A percentile compares a stretch with the other conserved stretches of the same genome.
Evolutionary conservation across 2,888 invertebrate species (phyloP).

Genomic region (Erebia ligea): DNA sequence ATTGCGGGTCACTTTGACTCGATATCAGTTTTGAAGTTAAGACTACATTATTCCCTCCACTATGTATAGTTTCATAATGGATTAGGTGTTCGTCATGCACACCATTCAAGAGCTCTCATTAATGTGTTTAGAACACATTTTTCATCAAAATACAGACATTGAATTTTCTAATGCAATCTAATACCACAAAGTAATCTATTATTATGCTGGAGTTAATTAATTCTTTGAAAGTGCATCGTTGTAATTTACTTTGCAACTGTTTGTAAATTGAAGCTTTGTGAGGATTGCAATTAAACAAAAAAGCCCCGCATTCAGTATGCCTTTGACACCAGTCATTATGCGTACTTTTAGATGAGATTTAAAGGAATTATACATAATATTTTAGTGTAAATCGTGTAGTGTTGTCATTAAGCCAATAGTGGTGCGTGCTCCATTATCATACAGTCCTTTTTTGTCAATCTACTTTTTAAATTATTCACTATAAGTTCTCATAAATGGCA

Average conservation of each 20-base stretch:
- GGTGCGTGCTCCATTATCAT: not conserved
- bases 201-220: not conserved
- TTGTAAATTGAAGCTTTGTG: slow-evolving; percentile 5
- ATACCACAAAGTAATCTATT: not conserved
- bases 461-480: not conserved
- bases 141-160: not conserved
- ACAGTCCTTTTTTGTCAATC: not conserved
- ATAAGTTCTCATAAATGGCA: no score
- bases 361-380: not conserved
- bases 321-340: slow-evolving; percentile 18
- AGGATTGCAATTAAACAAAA: not conserved
- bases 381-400: not conserved
- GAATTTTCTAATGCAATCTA: no score
- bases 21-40: slow-evolving; percentile 59
- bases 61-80: slow-evolving; percentile 54
- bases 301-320: not conserved
- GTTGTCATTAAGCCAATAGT: not conserved
- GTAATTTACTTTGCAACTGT: not conserved
- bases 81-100: slow-evolving; percentile 20
- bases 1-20: slow-evolving; percentile 33
- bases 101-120: not conserved
- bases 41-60: slow-evolving; percentile 77
- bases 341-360: slow-evolving; percentile 31
- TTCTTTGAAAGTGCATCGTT: not conserved
- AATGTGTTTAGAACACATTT: not conserved